phyloP scores from a whole-genome alignment of 1,140 invertebrate genomes.

The Condylostylus longicornis region DNA sequence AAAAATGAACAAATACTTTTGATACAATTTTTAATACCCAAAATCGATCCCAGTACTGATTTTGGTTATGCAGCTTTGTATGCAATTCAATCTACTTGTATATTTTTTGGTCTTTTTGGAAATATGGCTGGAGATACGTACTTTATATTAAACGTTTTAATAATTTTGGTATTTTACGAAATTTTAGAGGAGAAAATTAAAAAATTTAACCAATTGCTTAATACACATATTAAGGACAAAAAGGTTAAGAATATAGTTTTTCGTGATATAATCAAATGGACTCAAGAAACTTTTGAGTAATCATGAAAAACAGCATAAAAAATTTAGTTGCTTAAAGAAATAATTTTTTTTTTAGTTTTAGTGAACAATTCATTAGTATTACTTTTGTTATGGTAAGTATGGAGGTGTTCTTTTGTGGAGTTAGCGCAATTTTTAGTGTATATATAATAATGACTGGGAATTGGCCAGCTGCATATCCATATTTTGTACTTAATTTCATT shows the following conservation, averaged over 20 bases:
- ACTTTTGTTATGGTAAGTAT: no score
- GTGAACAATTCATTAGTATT: background rate
- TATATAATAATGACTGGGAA: background rate
- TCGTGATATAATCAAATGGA: background rate
- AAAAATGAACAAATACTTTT: background rate
- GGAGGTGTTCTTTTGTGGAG: no score
- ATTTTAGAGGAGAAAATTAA: background rate
- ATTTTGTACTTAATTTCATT: background rate
- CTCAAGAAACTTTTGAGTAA: background rate
- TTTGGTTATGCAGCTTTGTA: background rate
- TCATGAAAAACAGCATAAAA: background rate
- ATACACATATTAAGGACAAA: background rate
- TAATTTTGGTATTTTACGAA: background rate
- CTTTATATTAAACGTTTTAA: background rate
- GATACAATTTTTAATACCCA: background rate
- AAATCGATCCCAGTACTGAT: background rate
- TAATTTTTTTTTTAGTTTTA: background rate
- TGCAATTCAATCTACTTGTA: background rate
- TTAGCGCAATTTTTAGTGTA: no score
- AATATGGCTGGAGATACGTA: background rate
- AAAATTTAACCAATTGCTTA: background rate
- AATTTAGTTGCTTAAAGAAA: background rate
- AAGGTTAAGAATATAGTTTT: background rate
- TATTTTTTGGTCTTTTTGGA: background rate
- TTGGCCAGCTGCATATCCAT: background rate